Percentiles rank a stretch among this genome's conserved stretches.
phyloP scores from a whole-genome alignment of 2,888 invertebrate genomes.

The Agriopis aurantiaria region DNA sequence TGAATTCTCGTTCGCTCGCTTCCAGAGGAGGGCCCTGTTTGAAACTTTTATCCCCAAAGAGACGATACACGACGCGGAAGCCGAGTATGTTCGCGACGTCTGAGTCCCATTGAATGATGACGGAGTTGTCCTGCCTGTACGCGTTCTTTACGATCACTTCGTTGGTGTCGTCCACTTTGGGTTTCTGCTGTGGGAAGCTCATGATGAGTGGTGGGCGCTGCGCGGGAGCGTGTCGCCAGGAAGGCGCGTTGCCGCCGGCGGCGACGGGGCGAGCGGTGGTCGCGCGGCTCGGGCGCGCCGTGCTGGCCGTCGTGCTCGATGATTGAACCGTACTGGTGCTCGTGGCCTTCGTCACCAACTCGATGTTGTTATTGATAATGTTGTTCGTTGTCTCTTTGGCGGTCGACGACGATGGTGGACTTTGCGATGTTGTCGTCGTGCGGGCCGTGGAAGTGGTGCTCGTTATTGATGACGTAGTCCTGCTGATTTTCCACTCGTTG shows the following conservation, averaged over 20 bases:
- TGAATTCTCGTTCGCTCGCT: slow-evolving; percentile 95
- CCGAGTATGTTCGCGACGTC: slow-evolving; percentile 95
- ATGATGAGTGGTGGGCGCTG: slow-evolving; percentile 91
- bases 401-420: slow-evolving; percentile 45
- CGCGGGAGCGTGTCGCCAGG: slow-evolving; percentile 82
- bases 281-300: slow-evolving; percentile 65
- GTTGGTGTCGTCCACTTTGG: slow-evolving; percentile 88
- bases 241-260: slow-evolving; percentile 68
- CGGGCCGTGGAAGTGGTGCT: slow-evolving; percentile 56
- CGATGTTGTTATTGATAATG: slow-evolving; percentile 55
- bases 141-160: slow-evolving; percentile 95
- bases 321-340: slow-evolving; percentile 38
- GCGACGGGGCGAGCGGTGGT: slow-evolving; percentile 73
- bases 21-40: slow-evolving; percentile 96
- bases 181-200: slow-evolving; percentile 89
- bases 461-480: slow-evolving; percentile 59
- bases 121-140: slow-evolving; percentile 93
- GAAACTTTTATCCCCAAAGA: slow-evolving; percentile 96
- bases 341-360: slow-evolving; percentile 58
- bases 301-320: slow-evolving; percentile 69
- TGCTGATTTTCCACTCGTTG: slow-evolving; percentile 60
- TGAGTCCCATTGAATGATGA: slow-evolving; percentile 97
- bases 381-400: slow-evolving; percentile 53
- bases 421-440: slow-evolving; percentile 32
- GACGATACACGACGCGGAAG: slow-evolving; percentile 94